Conservation (phyloP, 2,888 invertebrate species). For the Homarus gammarus region DNA sequence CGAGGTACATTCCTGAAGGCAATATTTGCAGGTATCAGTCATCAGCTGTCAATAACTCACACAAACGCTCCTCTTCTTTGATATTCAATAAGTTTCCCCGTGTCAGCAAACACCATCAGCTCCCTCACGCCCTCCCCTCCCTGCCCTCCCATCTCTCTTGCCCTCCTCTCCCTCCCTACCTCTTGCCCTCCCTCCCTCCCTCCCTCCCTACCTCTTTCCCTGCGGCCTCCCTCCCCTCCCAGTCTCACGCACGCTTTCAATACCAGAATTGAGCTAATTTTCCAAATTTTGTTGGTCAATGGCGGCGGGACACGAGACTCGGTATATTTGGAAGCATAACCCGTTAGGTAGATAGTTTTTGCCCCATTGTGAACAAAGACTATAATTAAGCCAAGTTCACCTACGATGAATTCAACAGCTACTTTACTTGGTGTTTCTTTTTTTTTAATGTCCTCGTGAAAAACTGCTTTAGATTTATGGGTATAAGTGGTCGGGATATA, state of each 20-base stretch:
- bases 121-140: not conserved
- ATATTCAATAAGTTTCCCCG: not conserved
- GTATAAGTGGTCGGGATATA: too few relatives aligned
- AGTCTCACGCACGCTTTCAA: not conserved
- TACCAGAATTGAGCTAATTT: conserved; percentile 19
- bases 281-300: conserved; percentile 16
- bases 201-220: not conserved
- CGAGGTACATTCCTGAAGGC: conserved; percentile 17
- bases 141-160: not conserved
- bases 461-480: too few relatives aligned
- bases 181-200: not conserved
- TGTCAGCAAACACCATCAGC: not conserved
- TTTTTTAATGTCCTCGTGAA: too few relatives aligned
- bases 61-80: not conserved
- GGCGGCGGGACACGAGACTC: conserved; percentile 6
- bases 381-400: not conserved
- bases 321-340: not conserved
- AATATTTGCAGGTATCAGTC: not conserved
- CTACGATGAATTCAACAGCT: not conserved
- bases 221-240: not conserved
- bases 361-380: not conserved
- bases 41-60: not conserved
- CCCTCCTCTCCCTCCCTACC: not conserved
- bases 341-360: not conserved
- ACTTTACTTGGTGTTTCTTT: too few relatives aligned